phyloP scores from a whole-genome alignment of 37 sponge, comb jelly and placozoan species.

The Spongia lamella region DNA sequence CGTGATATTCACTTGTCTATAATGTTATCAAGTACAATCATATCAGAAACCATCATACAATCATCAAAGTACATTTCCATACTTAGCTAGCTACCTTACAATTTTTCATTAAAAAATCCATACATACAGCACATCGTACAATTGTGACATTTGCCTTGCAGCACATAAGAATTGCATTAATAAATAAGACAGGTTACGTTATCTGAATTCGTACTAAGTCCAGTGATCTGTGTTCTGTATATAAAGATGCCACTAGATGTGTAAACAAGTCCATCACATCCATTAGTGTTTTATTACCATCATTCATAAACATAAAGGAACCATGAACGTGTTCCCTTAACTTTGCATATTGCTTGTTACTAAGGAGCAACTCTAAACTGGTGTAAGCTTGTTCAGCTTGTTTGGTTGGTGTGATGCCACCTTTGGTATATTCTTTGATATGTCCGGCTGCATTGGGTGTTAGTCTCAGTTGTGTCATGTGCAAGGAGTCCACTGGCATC shows the following conservation, averaged over 20 bases:
- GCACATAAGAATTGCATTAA: no score
- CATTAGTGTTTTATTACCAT: conserved; percentile 31
- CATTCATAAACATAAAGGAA: conserved; percentile 38
- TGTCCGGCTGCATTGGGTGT: conserved; percentile 71
- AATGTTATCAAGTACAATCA: no score
- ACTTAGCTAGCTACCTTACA: no score
- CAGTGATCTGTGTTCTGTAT: conserved; percentile 51
- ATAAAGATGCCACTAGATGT: conserved; percentile 41
- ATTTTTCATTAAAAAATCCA: no score
- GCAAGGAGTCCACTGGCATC: conserved; percentile 59
- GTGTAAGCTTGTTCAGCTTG: conserved; percentile 52
- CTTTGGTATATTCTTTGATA: conserved; percentile 39
- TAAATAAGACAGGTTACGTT: background rate
- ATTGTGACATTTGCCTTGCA: no score
- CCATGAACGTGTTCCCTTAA: conserved; percentile 37
- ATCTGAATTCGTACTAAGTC: conserved; percentile 50
- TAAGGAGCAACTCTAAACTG: conserved; percentile 47
- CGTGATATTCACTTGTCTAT: no score
- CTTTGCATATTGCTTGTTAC: conserved; percentile 55
- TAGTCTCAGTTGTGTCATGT: conserved; percentile 42
- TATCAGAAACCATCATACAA: no score
- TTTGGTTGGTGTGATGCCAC: conserved; percentile 43
- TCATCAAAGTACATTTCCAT: no score
- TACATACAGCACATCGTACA: no score
- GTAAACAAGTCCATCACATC: conserved; percentile 37